phyloP scores from a whole-genome alignment of 2,888 invertebrate genomes.

The Aquatica leii region DNA sequence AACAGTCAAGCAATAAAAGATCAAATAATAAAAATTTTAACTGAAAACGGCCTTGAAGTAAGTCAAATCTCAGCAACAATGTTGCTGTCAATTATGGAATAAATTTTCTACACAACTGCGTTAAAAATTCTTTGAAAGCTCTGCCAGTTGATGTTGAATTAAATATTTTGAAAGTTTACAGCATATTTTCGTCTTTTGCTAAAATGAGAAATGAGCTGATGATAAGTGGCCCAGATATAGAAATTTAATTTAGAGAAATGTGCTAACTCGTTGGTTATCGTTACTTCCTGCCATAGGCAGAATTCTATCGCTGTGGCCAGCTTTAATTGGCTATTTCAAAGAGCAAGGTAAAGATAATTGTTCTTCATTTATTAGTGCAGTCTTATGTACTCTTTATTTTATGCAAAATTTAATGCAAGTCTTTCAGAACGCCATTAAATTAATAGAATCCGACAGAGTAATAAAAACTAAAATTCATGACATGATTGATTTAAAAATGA shows the following conservation, averaged over 20 bases:
- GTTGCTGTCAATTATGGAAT: conserved; percentile 16
- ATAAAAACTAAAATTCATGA: conserved; percentile 10
- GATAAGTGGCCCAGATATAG: neutral
- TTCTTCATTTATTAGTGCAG: conserved; percentile 7
- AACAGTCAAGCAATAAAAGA: conserved; percentile 17
- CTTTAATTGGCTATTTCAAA: too few relatives aligned
- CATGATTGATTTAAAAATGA: conserved; percentile 15
- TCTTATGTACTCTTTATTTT: conserved; percentile 19
- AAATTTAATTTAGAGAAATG: conserved; percentile 12
- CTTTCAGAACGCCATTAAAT: conserved; percentile 14
- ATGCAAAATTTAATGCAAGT: conserved; percentile 10
- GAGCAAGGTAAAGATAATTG: neutral
- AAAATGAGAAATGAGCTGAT: conserved; percentile 1
- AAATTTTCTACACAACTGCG: conserved; percentile 14
- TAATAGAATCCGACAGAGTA: conserved; percentile 18
- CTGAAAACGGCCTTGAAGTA: conserved; percentile 10
- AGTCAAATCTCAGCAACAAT: conserved; percentile 19
- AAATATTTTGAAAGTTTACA: conserved; percentile 10
- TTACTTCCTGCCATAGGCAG: conserved; percentile 2
- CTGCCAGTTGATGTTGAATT: conserved; percentile 3
- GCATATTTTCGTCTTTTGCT: too few relatives aligned
- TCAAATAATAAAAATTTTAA: conserved; percentile 15
- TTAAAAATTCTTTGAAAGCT: conserved; percentile 8
- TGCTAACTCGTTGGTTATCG: conserved; percentile 6
- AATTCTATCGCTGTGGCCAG: conserved; percentile 3